Conservation (phyloP, 2,888 invertebrate species). For the Subacronicta megacephala region DNA sequence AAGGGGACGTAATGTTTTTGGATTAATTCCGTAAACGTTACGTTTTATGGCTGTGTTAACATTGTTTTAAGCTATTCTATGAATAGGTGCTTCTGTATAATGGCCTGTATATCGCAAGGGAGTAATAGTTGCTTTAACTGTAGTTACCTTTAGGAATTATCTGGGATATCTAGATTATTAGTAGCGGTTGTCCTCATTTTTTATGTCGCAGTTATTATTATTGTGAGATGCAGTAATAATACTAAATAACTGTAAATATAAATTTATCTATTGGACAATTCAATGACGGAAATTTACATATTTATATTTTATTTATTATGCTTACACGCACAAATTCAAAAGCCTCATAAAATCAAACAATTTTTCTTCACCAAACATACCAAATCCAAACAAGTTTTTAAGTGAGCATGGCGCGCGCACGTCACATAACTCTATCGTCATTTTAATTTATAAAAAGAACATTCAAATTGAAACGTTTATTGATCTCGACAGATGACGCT, state of each 20-base stretch:
- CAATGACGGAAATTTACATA: no score
- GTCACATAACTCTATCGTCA: constrained; percentile 50
- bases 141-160: neutral
- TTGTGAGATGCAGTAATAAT: no score
- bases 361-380: constrained; percentile 30
- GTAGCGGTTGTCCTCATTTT: neutral
- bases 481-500: constrained; percentile 73
- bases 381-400: constrained; percentile 48
- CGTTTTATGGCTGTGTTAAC: constrained; percentile 4
- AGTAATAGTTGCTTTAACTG: neutral
- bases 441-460: constrained; percentile 59
- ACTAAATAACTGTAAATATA: no score
- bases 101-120: neutral
- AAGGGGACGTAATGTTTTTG: constrained; percentile 4
- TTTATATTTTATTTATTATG: neutral
- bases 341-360: neutral
- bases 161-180: neutral
- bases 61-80: neutral
- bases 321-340: neutral
- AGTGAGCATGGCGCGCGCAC: constrained; percentile 44
- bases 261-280: no score
- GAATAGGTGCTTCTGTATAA: constrained; percentile 6
- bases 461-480: constrained; percentile 64
- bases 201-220: no score
- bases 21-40: constrained; percentile 2